These are phyloP conservation scores for Laticauda colubrina DNA, from an alignment of 2,113 vertebrate genomes.

Conservation along the genomic window DNA sequence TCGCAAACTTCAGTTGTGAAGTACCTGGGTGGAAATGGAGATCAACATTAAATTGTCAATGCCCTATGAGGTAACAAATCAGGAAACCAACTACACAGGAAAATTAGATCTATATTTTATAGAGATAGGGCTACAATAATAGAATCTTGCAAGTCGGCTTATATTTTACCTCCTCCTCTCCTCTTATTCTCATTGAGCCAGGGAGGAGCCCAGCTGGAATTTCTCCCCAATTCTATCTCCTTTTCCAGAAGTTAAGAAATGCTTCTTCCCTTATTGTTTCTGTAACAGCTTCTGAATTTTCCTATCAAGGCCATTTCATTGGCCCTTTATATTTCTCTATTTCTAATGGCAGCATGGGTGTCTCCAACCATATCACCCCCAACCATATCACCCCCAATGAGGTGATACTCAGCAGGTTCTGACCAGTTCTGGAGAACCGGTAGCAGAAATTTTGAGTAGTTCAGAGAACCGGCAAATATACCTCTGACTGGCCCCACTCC, in stretches of 20 bases:
- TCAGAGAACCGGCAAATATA: no score
- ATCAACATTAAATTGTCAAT: not conserved
- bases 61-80: not conserved
- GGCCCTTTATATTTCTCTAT: not conserved
- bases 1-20: not conserved
- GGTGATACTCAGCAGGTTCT: no score
- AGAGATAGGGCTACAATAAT: not conserved
- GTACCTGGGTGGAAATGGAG: not conserved
- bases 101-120: not conserved
- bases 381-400: not conserved
- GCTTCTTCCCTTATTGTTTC: not conserved
- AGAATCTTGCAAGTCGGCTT: not conserved
- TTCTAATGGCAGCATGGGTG: not conserved
- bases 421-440: no score
- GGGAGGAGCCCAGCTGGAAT: not conserved
- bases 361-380: not conserved
- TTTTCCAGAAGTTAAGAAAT: not conserved
- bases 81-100: not conserved
- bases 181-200: not conserved
- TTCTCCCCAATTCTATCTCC: not conserved
- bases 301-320: not conserved
- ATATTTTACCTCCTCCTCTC: not conserved
- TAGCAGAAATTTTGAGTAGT: no score
- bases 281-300: not conserved
- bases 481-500: no score